Conservation (phyloP, 2,797 vertebrate genomes). For the Neoniphon sammara region DNA sequence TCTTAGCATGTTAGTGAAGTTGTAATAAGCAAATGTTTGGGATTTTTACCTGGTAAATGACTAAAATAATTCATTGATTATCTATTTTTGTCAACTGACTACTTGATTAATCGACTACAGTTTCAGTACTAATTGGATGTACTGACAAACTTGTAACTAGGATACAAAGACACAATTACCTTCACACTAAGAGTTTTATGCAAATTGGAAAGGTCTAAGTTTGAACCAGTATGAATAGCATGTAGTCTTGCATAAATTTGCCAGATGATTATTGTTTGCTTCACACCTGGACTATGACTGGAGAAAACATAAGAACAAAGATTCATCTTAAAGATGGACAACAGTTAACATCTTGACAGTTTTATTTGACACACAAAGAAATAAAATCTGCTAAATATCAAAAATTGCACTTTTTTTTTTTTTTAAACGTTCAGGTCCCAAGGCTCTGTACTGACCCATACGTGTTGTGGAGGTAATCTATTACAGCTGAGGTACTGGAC, state of each 20-base stretch:
- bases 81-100: no score
- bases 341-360: background rate
- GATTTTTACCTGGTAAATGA: no score
- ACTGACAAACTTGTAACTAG: no score
- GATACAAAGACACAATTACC: no score
- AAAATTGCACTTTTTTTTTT: background rate
- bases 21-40: no score
- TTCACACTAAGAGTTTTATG: no score
- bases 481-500: slow-evolving; percentile 92
- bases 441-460: slow-evolving; percentile 81
- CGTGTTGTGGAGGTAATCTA: slow-evolving; percentile 91
- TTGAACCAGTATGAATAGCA: no score
- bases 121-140: no score
- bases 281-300: background rate
- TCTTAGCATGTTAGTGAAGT: no score
- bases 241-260: background rate
- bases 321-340: background rate
- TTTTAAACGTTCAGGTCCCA: slow-evolving; percentile 33
- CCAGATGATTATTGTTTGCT: background rate
- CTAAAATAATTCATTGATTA: no score
- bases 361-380: slow-evolving; percentile 64
- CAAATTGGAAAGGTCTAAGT: no score
- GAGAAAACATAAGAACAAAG: background rate
- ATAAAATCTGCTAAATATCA: slow-evolving; percentile 25
- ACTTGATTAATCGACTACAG: no score